Evolutionary conservation across 1,140 invertebrate genomes (phyloP).

Genomic region (Chrysomallon squamiferum): DNA sequence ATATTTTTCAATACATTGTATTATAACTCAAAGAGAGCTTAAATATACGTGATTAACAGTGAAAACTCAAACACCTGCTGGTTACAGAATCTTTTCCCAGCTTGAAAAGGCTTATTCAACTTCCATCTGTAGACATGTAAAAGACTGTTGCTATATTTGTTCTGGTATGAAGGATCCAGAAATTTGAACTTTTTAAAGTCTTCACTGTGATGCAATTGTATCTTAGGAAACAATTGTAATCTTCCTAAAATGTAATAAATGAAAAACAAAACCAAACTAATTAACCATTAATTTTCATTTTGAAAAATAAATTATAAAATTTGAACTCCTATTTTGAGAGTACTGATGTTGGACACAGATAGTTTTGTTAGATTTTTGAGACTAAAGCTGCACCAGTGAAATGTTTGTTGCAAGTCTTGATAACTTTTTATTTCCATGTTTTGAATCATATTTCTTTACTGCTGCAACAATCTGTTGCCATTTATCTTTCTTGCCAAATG

Average conservation of each 20-base stretch:
- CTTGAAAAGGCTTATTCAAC: slow-evolving; percentile 34
- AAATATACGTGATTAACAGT: too few relatives aligned
- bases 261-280: too few relatives aligned
- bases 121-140: slow-evolving; percentile 43
- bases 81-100: slow-evolving; percentile 39
- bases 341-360: too few relatives aligned
- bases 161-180: slow-evolving; percentile 25
- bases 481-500: slow-evolving; percentile 22
- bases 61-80: slow-evolving; percentile 2
- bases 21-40: too few relatives aligned
- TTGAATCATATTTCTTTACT: slow-evolving; percentile 27
- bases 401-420: slow-evolving; percentile 31
- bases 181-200: slow-evolving; percentile 26
- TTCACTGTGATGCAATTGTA: slow-evolving; percentile 31
- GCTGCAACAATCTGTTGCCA: slow-evolving; percentile 42
- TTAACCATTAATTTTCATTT: too few relatives aligned
- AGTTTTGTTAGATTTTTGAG: too few relatives aligned
- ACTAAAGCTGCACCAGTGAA: slow-evolving; percentile 26
- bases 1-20: too few relatives aligned
- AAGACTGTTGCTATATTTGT: slow-evolving; percentile 38
- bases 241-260: slow-evolving; percentile 22
- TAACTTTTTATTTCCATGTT: slow-evolving; percentile 12
- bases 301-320: too few relatives aligned
- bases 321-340: too few relatives aligned
- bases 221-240: slow-evolving; percentile 36